Evolutionary conservation across 2,113 vertebrate genomes (phyloP), one percentile per base, ranked within the genome.

Genomic region (Alces alces): DNA sequence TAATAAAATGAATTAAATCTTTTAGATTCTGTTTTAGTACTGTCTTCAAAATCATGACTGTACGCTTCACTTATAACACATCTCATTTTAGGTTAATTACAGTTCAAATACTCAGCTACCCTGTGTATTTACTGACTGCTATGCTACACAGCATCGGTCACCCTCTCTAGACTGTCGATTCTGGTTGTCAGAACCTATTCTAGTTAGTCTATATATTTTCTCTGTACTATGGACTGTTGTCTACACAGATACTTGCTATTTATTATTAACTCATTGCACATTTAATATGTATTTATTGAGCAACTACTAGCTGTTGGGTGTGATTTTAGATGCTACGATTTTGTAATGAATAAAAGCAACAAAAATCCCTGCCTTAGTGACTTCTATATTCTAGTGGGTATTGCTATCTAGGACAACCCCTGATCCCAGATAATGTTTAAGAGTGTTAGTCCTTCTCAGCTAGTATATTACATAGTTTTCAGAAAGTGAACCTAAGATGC

Each of bases 211-310:
- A 5, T 27, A 14, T 19, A 58, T 55, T 96, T 92, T 54, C 52
- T 91, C 79, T 92, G 45, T 57, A 36, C 15, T 33, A 25, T 33
- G 15, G 3, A 33, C 30, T 87, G 1, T 87, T 66, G 4, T 9
- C 11, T 36, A 61, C 16, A 76, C 14, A 89, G 45, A 43, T 45
- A 25, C 21, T 61, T 64, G 25, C 10, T 95, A 16, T 61, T 43
- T 92, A 60, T 70, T 66, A 70, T 36, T 80, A 28, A 95, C 30
- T 95, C 64, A 87, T 28, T 94, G 52, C 6, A 66, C 3, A 73
- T 33, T 55, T 88, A 70, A 45, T 57, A 52, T 11, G 39, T 33
- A 61, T 79, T 89, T 60, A 3, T 50, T 64, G 15, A 88, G 27
- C 21, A 47, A 2, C 52, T 52, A 21, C 12, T 73, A 57, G 43